Conservation (phyloP, 2,888 invertebrate genomes). For the Pyrgus malvae region DNA sequence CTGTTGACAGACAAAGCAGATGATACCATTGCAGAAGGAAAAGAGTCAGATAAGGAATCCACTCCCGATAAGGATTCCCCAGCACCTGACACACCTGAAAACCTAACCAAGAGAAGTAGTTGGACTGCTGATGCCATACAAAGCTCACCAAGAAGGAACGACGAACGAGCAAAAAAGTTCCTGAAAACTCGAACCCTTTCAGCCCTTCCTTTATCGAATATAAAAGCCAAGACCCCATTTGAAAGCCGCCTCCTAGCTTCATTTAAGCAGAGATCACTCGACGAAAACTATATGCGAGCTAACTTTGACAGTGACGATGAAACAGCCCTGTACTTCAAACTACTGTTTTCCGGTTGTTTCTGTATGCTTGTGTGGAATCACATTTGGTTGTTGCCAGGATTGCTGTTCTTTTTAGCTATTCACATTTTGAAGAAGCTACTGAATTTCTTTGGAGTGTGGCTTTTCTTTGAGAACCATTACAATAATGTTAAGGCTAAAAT, state of each 20-base stretch:
- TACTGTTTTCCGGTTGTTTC: slow-evolving; percentile 90
- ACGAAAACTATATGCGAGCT: slow-evolving; percentile 69
- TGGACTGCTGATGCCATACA: slow-evolving; percentile 56
- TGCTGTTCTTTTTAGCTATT: slow-evolving; percentile 89
- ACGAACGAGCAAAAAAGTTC: slow-evolving; percentile 58
- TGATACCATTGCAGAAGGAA: slow-evolving; percentile 41
- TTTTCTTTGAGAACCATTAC: slow-evolving; percentile 71
- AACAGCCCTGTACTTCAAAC: slow-evolving; percentile 88
- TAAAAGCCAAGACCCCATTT: slow-evolving; percentile 55
- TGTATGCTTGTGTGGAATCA: slow-evolving; percentile 94
- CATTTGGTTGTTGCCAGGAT: slow-evolving; percentile 89
- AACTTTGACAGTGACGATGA: slow-evolving; percentile 77
- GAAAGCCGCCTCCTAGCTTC: slow-evolving; percentile 67
- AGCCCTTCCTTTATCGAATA: slow-evolving; percentile 61
- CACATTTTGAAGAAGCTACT: slow-evolving; percentile 82
- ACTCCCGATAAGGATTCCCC: slow-evolving; percentile 63
- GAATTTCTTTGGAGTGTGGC: slow-evolving; percentile 76
- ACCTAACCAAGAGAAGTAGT: slow-evolving; percentile 52
- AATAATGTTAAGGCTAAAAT: slow-evolving; percentile 62
- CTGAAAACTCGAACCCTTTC: slow-evolving; percentile 75
- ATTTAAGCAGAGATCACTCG: slow-evolving; percentile 65
- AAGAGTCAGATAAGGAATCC: slow-evolving; percentile 52
- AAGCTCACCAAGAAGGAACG: slow-evolving; percentile 52
- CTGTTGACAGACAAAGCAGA: slow-evolving; percentile 48
- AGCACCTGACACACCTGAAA: slow-evolving; percentile 58